Evolutionary conservation across 2,888 invertebrate species (phyloP).

Genomic region (Drosophila antonietae): DNA sequence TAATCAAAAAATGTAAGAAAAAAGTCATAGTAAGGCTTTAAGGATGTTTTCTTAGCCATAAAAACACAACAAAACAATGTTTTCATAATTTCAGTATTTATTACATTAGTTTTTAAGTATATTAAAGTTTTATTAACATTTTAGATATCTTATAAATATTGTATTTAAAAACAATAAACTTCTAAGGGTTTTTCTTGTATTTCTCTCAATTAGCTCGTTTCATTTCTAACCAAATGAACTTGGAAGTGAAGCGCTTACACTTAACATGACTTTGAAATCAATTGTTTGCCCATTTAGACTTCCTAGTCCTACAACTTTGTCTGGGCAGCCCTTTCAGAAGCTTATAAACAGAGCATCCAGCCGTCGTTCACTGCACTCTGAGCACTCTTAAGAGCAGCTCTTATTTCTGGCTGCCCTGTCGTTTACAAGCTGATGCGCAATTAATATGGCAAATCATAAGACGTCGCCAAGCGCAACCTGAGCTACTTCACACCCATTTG

Average conservation of each 20-base stretch:
- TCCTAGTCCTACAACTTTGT: too few relatives aligned
- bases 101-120: too few relatives aligned
- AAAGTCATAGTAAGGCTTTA: too few relatives aligned
- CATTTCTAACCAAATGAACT: not conserved
- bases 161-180: too few relatives aligned
- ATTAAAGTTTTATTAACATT: too few relatives aligned
- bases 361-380: not conserved
- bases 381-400: not conserved
- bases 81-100: too few relatives aligned
- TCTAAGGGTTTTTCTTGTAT: too few relatives aligned
- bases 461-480: constrained; percentile 46
- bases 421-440: constrained; percentile 46
- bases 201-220: too few relatives aligned
- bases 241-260: not conserved
- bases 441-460: constrained; percentile 67
- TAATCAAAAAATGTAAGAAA: not conserved
- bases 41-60: too few relatives aligned
- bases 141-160: too few relatives aligned
- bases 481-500: constrained; percentile 27
- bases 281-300: not conserved
- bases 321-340: not conserved
- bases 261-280: not conserved
- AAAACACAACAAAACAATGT: too few relatives aligned
- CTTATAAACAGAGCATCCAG: not conserved
- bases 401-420: constrained; percentile 2